Conservation (phyloP, 2,113 vertebrate species). For the Polyodon spathula region DNA sequence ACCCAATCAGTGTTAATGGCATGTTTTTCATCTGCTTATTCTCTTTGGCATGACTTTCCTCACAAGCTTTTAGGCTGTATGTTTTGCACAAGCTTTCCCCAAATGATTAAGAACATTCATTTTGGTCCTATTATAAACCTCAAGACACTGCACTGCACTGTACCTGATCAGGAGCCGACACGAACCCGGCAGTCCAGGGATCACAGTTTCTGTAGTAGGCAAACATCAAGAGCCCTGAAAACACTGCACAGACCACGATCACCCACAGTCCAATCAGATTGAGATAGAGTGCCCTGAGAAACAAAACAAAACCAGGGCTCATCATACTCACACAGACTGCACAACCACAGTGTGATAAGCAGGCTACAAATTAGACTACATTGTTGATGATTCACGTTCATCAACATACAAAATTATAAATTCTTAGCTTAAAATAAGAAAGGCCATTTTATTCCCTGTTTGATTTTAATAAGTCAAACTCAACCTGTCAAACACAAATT, state of each 20-base stretch:
- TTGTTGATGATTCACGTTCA: too few relatives aligned
- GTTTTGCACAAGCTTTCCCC: not conserved
- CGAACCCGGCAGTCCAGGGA: slow-evolving; percentile 64
- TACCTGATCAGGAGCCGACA: slow-evolving; percentile 78
- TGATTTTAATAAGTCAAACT: not conserved
- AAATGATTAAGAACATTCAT: not conserved
- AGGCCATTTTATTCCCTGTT: too few relatives aligned
- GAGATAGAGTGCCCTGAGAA: slow-evolving; percentile 66
- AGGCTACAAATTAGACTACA: too few relatives aligned
- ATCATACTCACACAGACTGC: not conserved
- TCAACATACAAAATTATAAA: too few relatives aligned
- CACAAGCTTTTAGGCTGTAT: not conserved
- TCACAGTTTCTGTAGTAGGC: slow-evolving; percentile 62
- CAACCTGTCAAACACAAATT: not conserved
- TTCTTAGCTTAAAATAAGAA: too few relatives aligned
- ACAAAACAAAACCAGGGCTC: not conserved
- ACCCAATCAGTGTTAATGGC: not conserved
- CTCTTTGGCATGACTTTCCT: too few relatives aligned
- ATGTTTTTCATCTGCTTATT: too few relatives aligned
- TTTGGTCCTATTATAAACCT: not conserved
- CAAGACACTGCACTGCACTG: not conserved
- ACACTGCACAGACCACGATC: slow-evolving; percentile 61
- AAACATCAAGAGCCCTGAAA: slow-evolving; percentile 74
- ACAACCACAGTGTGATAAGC: too few relatives aligned
- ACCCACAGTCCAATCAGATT: slow-evolving; percentile 72